Percentiles rank a stretch among this genome's conserved stretches.
phyloP scores from a whole-genome alignment of 2,888 invertebrate species.

The Dinocampus coccinellae region DNA sequence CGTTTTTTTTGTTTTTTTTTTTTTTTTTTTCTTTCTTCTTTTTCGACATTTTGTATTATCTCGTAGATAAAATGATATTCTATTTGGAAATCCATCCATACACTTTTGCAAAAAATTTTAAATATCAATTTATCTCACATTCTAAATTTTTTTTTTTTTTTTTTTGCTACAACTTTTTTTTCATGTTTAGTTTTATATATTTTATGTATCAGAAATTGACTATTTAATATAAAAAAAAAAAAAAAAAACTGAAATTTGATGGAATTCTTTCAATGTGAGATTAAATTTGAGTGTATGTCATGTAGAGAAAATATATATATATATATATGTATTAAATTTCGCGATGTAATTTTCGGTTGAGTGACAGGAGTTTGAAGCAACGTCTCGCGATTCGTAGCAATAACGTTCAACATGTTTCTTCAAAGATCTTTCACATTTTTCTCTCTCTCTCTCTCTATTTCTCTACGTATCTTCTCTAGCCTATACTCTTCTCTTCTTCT shows the following conservation, averaged over 20 bases:
- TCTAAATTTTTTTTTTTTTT: neutral
- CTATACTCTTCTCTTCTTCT: too few species aligned
- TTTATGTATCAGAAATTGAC: too few species aligned
- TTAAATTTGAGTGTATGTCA: neutral
- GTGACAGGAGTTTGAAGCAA: conserved; percentile 30
- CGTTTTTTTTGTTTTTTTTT: too few species aligned
- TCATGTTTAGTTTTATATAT: too few species aligned
- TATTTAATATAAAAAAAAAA: too few species aligned
- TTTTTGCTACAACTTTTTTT: too few species aligned
- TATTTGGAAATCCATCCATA: neutral
- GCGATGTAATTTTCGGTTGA: conserved; percentile 33
- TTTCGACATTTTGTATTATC: neutral
- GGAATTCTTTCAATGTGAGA: neutral
- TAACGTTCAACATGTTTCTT: conserved; percentile 17
- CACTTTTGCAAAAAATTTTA: neutral
- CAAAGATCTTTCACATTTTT: too few species aligned
- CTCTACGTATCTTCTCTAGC: neutral
- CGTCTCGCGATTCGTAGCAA: conserved; percentile 9
- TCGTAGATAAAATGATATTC: neutral
- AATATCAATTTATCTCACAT: neutral
- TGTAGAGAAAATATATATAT: neutral
- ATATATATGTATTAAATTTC: conserved; percentile 11
- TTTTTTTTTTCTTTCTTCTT: neutral
- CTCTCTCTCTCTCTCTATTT: neutral
- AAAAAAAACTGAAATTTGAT: neutral